Percentiles rank a stretch among this genome's conserved stretches.
Evolutionary conservation across 1,140 invertebrate genomes (phyloP).

Genomic region (Pogonognathellus flavescens): DNA sequence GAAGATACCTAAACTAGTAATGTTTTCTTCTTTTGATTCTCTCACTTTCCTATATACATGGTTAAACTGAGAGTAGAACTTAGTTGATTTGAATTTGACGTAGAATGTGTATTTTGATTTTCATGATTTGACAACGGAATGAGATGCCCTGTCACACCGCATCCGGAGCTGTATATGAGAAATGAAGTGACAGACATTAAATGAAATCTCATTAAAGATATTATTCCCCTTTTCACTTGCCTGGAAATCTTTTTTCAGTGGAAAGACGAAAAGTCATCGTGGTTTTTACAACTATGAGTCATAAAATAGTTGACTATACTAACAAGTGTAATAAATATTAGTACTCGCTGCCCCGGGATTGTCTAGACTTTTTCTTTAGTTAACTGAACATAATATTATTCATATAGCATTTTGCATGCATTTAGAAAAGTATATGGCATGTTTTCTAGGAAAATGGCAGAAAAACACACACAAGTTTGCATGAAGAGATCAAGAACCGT

Average conservation of each 20-base stretch:
- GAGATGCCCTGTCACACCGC: neutral
- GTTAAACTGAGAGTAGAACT: neutral
- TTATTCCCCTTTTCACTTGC: neutral
- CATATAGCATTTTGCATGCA: no score
- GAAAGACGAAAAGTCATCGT: neutral
- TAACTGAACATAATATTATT: no score
- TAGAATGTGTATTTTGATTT: conserved; percentile 1
- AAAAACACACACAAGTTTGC: no score
- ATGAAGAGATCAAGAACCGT: no score
- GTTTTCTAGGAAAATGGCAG: no score
- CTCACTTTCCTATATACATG: neutral
- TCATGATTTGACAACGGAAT: conserved; percentile 19
- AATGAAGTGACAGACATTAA: conserved; percentile 11
- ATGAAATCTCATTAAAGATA: conserved; percentile 17
- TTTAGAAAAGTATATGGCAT: no score
- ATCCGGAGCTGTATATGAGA: neutral
- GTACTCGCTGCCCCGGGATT: no score
- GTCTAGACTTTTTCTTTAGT: no score
- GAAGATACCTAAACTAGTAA: no score
- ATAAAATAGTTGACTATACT: no score
- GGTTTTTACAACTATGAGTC: no score
- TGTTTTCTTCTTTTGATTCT: neutral
- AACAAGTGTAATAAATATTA: no score
- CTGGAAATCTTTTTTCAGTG: neutral
- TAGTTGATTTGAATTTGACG: conserved; percentile 4